These are phyloP conservation scores for Achlya flavicornis DNA, from an alignment of 2,888 invertebrate genomes.

Conservation along the genomic window DNA sequence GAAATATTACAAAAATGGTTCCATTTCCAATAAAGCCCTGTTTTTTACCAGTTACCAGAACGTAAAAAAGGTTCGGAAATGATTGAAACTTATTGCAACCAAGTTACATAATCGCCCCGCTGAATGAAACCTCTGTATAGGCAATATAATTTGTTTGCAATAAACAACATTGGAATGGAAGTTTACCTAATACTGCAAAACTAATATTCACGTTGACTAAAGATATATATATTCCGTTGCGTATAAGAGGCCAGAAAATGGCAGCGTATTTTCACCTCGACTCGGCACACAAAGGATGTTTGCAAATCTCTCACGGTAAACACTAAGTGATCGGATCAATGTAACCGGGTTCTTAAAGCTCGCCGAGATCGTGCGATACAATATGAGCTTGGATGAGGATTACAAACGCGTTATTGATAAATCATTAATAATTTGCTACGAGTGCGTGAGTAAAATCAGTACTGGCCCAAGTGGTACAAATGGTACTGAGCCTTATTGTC, in stretches of 20 bases:
- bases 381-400: constrained; percentile 18
- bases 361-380: constrained; percentile 22
- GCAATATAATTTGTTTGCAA: not conserved
- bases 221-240: constrained; percentile 33
- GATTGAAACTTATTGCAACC: no score
- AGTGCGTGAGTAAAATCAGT: no score
- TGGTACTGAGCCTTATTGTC: no score
- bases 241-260: constrained; percentile 44
- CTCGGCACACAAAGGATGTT: constrained; percentile 58
- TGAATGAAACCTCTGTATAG: no score
- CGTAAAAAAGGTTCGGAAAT: no score
- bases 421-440: no score
- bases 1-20: no score
- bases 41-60: no score
- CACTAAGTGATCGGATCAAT: constrained; percentile 61
- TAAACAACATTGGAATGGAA: not conserved
- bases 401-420: constrained; percentile 20
- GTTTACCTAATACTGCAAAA: constrained; percentile 10
- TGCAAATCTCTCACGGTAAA: constrained; percentile 64
- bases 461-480: no score
- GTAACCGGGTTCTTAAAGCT: constrained; percentile 42
- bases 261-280: constrained; percentile 45
- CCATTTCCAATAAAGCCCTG: no score
- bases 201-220: constrained; percentile 23
- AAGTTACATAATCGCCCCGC: no score